Conservation (phyloP, 2,113 vertebrate species). For the Oryzias javanicus region DNA sequence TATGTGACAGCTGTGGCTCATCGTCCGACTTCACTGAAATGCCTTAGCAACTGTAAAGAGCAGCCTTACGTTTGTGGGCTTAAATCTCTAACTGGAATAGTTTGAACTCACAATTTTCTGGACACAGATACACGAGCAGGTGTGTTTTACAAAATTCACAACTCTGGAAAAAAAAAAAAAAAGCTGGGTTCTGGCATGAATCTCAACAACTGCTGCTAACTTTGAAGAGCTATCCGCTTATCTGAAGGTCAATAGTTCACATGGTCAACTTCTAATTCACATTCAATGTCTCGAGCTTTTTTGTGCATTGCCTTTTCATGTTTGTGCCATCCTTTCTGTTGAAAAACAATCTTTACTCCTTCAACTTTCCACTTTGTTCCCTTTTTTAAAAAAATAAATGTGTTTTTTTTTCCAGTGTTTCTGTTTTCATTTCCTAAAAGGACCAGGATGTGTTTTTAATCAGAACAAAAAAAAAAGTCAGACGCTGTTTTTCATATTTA, state of each 20-base stretch:
- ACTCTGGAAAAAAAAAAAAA: slow-evolving; percentile 25
- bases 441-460: neutral
- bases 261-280: slow-evolving; percentile 31
- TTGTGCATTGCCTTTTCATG: slow-evolving; percentile 25
- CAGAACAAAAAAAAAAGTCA: neutral
- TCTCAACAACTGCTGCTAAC: slow-evolving; percentile 59
- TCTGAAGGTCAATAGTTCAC: slow-evolving; percentile 37
- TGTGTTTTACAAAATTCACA: slow-evolving; percentile 23
- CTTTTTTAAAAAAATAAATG: slow-evolving; percentile 52
- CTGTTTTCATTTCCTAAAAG: neutral
- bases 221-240: slow-evolving; percentile 22
- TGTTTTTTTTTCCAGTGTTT: slow-evolving; percentile 16
- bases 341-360: slow-evolving; percentile 28
- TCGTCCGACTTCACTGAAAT: slow-evolving; percentile 53
- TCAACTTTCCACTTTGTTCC: too few species aligned
- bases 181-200: slow-evolving; percentile 18
- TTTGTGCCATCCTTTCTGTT: slow-evolving; percentile 52
- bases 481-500: slow-evolving; percentile 22
- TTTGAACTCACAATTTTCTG: slow-evolving; percentile 38
- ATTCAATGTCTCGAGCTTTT: slow-evolving; percentile 9
- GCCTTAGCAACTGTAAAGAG: slow-evolving; percentile 55
- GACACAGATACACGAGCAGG: slow-evolving; percentile 19
- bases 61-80: slow-evolving; percentile 27
- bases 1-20: too few species aligned
- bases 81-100: slow-evolving; percentile 42